These are phyloP conservation scores for Thalpophila matura DNA, from an alignment of 2,888 invertebrate genomes.

Conservation along the genomic window DNA sequence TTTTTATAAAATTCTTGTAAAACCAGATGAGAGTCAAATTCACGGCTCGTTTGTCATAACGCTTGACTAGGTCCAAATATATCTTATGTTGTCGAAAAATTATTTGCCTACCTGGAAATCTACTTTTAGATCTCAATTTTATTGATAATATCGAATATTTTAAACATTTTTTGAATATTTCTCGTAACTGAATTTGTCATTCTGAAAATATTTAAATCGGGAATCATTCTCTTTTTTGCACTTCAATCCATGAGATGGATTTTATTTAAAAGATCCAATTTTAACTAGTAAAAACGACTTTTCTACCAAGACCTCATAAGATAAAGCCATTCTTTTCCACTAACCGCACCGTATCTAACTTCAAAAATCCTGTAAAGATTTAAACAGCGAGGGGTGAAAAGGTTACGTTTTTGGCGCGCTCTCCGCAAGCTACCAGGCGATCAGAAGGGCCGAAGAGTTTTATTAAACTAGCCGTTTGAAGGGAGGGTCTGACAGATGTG, in stretches of 20 bases:
- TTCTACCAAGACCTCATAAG: conserved; percentile 27
- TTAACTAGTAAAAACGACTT: not conserved
- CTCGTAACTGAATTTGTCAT: not conserved
- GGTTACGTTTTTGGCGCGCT: conserved; percentile 40
- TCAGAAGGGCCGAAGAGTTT: conserved; percentile 59
- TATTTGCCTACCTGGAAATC: conserved; percentile 10
- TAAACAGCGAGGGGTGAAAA: conserved; percentile 38
- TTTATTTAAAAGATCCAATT: not conserved
- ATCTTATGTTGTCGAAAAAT: conserved; percentile 27
- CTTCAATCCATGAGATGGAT: no score
- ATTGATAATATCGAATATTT: conserved; percentile 4
- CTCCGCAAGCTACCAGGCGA: conserved; percentile 67
- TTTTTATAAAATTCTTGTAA: not conserved
- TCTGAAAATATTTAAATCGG: not conserved
- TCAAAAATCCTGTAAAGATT: conserved; percentile 38
- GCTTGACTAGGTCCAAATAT: conserved; percentile 27
- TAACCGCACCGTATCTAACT: conserved; percentile 19
- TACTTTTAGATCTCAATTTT: conserved; percentile 1
- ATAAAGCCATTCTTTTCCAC: conserved; percentile 24
- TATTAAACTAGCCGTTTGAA: conserved; percentile 56
- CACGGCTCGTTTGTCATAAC: conserved; percentile 35
- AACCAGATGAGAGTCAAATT: conserved; percentile 34
- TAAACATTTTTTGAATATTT: not conserved
- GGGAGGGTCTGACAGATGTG: conserved; percentile 69
- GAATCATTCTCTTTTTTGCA: not conserved